Evolutionary conservation across 23 tunicate species (phyloP).

Genomic region (Diplosoma virens): DNA sequence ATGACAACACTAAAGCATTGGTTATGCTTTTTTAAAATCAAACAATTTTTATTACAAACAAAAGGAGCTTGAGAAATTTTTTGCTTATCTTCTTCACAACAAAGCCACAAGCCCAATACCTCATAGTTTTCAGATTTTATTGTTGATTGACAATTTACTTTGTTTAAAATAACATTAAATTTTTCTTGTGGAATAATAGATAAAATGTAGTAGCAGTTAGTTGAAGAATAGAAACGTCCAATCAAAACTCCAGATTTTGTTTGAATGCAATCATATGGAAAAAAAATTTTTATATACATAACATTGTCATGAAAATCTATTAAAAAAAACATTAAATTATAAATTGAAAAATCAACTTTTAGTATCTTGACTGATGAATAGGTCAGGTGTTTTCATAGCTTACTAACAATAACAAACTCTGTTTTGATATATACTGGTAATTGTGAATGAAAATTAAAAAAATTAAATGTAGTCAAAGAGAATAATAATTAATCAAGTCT

Average conservation of each 20-base stretch:
- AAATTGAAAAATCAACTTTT: too few relatives aligned
- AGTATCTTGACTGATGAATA: too few relatives aligned
- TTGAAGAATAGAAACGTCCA: not conserved
- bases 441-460: too few relatives aligned
- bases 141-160: not conserved
- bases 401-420: too few relatives aligned
- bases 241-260: constrained; percentile 1
- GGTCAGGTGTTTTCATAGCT: too few relatives aligned
- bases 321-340: too few relatives aligned
- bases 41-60: not conserved
- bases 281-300: not conserved
- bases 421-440: too few relatives aligned
- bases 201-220: not conserved
- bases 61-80: not conserved
- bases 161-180: not conserved
- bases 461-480: too few relatives aligned
- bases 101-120: not conserved
- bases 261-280: not conserved
- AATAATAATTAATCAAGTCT: too few relatives aligned
- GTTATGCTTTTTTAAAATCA: not conserved
- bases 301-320: too few relatives aligned
- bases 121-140: not conserved
- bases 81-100: not conserved
- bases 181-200: not conserved
- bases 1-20: not conserved